Conservation (phyloP, 1,140 invertebrate genomes). For the Stenopsyche tienmushanensis region DNA sequence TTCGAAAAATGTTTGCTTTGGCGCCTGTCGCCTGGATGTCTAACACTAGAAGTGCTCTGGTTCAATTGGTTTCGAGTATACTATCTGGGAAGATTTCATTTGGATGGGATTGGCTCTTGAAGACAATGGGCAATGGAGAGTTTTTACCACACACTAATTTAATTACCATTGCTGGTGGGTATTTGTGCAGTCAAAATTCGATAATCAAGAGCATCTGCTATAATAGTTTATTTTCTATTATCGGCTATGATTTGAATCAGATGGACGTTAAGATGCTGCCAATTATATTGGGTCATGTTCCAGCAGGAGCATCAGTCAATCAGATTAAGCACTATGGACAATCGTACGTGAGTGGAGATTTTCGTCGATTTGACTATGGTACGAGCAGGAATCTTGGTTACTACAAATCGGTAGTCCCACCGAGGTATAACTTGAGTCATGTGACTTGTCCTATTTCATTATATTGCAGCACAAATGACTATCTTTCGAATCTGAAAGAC, state of each 20-base stretch:
- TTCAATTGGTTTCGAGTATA: no score
- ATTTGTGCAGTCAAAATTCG: slow-evolving; percentile 54
- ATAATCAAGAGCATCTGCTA: slow-evolving; percentile 55
- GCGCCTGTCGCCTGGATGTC: no score
- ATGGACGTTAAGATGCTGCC: slow-evolving; percentile 63
- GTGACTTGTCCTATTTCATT: slow-evolving; percentile 64
- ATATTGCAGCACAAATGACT: slow-evolving; percentile 66
- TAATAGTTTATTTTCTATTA: slow-evolving; percentile 60
- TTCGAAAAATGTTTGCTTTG: no score
- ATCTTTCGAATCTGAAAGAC: slow-evolving; percentile 57
- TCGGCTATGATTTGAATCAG: slow-evolving; percentile 57
- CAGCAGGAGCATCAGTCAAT: slow-evolving; percentile 76
- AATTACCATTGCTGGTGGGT: slow-evolving; percentile 48
- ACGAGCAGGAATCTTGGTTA: slow-evolving; percentile 46
- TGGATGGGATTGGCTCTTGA: background rate
- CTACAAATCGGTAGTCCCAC: slow-evolving; percentile 57
- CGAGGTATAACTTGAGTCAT: slow-evolving; percentile 60
- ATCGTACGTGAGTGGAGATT: background rate
- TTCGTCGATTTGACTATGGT: background rate
- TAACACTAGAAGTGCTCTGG: no score
- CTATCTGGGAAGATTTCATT: background rate
- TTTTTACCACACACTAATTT: slow-evolving; percentile 60
- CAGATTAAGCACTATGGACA: slow-evolving; percentile 16
- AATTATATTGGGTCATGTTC: slow-evolving; percentile 74
- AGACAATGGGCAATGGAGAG: slow-evolving; percentile 55